Conservation (phyloP, 1,140 invertebrate species). For the Rhyzopertha dominica region DNA sequence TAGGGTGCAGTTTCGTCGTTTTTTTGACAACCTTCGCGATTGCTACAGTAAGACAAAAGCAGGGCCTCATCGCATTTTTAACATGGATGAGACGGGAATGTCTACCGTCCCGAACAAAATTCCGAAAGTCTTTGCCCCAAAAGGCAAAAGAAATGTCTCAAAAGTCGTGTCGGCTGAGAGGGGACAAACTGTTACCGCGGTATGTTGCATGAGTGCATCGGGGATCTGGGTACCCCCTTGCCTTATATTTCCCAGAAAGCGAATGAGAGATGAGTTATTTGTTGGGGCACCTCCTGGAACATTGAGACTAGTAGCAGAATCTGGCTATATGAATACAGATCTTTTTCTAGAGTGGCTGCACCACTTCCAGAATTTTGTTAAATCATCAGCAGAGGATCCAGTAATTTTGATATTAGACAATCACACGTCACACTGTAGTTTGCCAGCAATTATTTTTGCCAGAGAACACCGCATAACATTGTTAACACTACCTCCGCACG, state of each 20-base stretch:
- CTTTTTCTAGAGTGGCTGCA: conserved; percentile 13
- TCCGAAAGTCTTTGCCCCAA: conserved; percentile 36
- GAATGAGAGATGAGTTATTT: conserved; percentile 16
- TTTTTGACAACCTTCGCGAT: conserved; percentile 23
- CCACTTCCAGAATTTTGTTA: too few species aligned
- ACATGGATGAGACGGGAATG: conserved; percentile 47
- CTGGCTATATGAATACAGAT: conserved; percentile 16
- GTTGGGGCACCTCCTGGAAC: conserved; percentile 18
- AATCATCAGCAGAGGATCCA: conserved; percentile 4
- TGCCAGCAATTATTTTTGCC: conserved; percentile 9
- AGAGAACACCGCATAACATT: conserved; percentile 9
- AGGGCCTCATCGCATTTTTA: too few species aligned
- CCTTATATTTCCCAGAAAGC: conserved; percentile 27
- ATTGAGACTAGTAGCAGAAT: conserved; percentile 8
- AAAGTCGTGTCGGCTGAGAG: conserved; percentile 25
- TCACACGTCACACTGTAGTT: conserved; percentile 7
- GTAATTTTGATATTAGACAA: conserved; percentile 12
- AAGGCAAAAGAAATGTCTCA: conserved; percentile 40
- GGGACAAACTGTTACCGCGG: conserved; percentile 34
- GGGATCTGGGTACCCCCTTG: conserved; percentile 37
- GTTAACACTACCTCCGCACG: conserved; percentile 10
- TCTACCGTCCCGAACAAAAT: conserved; percentile 44
- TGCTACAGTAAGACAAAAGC: too few species aligned
- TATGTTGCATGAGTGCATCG: conserved; percentile 33
- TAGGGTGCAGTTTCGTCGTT: conserved; percentile 16